Evolutionary conservation across 2,797 vertebrate species (phyloP).

Genomic region (Sandelia bainsii): DNA sequence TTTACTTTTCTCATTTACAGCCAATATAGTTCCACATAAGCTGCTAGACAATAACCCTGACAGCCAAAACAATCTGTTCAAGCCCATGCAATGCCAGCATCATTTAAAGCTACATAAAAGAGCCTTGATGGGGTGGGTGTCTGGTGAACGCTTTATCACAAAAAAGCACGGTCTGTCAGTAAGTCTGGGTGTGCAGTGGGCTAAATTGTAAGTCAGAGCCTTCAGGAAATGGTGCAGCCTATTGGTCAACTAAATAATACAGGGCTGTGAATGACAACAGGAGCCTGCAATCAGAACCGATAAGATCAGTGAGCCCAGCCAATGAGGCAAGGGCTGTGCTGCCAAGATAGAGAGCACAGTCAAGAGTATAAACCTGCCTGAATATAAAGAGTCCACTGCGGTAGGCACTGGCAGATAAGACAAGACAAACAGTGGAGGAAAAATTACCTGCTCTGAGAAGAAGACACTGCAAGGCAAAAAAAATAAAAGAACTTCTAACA

Average conservation of each 20-base stretch:
- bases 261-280: slow-evolving; percentile 54
- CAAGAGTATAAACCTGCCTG: slow-evolving; percentile 57
- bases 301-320: slow-evolving; percentile 52
- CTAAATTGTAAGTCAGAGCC: slow-evolving; percentile 21
- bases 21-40: slow-evolving; percentile 62
- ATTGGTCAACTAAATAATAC: slow-evolving; percentile 52
- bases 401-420: slow-evolving; percentile 56
- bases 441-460: slow-evolving; percentile 44
- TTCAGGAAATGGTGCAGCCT: slow-evolving; percentile 32
- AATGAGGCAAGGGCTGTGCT: slow-evolving; percentile 50
- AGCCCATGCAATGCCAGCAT: slow-evolving; percentile 45
- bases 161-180: slow-evolving; percentile 36
- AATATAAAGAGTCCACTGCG: slow-evolving; percentile 41
- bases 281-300: slow-evolving; percentile 46
- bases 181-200: slow-evolving; percentile 14
- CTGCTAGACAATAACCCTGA: slow-evolving; percentile 67
- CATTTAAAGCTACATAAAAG: slow-evolving; percentile 66
- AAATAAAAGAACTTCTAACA: slow-evolving; percentile 5
- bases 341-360: slow-evolving; percentile 54
- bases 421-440: slow-evolving; percentile 45
- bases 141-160: slow-evolving; percentile 44
- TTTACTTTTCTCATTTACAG: slow-evolving; percentile 63
- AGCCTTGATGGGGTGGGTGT: slow-evolving; percentile 25
- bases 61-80: slow-evolving; percentile 71
- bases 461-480: slow-evolving; percentile 22